Conservation (phyloP, 2,888 invertebrate species). For the Mellilla xanthometata region DNA sequence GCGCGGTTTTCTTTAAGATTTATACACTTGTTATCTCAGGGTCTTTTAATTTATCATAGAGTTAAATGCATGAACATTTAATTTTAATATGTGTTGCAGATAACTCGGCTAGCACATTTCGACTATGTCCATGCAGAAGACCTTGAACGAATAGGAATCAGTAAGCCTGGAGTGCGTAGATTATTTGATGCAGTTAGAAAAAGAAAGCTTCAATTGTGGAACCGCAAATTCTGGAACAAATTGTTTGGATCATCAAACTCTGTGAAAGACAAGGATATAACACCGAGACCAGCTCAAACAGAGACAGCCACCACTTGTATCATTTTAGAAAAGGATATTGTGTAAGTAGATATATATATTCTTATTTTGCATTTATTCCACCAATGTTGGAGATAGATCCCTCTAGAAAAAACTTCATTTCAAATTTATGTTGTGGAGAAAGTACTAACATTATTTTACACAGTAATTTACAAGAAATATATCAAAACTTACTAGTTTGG, state of each 20-base stretch:
- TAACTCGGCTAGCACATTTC: constrained; percentile 96
- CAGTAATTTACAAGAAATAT: no score
- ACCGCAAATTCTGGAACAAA: constrained; percentile 91
- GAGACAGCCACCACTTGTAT: constrained; percentile 86
- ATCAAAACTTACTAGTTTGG: no score
- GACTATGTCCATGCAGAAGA: constrained; percentile 98
- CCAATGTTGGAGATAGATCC: no score
- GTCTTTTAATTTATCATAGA: no score
- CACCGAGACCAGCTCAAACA: constrained; percentile 54
- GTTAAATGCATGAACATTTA: no score
- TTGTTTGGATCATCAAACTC: constrained; percentile 84
- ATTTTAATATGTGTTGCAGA: constrained; percentile 77
- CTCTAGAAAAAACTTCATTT: no score
- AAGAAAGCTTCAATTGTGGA: constrained; percentile 91
- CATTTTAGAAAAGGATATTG: constrained; percentile 92
- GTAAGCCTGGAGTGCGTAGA: constrained; percentile 95
- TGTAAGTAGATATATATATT: constrained; percentile 55
- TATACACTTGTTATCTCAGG: no score
- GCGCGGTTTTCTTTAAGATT: no score
- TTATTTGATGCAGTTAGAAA: constrained; percentile 96
- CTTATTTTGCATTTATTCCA: not conserved
- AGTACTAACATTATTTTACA: no score
- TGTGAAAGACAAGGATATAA: constrained; percentile 74
- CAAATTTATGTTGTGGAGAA: no score
- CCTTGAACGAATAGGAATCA: constrained; percentile 96